These are phyloP conservation scores for Pseudococcus viburni DNA, from an alignment of 2,888 invertebrate species.

Conservation along the genomic window DNA sequence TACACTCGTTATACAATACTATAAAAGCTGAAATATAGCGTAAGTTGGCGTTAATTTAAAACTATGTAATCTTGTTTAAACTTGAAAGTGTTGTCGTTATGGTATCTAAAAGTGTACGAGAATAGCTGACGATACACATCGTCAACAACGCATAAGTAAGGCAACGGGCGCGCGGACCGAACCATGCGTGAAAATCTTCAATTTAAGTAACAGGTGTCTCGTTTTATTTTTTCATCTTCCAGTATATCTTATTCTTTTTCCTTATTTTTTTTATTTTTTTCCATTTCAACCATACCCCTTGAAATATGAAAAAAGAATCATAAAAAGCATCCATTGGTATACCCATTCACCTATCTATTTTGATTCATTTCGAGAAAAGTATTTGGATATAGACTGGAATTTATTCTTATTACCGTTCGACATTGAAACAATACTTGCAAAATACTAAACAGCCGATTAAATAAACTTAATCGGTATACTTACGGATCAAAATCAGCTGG, in stretches of 20 bases:
- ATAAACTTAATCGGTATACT: too few species aligned
- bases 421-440: too few species aligned
- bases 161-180: constrained; percentile 37
- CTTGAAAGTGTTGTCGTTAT: constrained; percentile 6
- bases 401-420: neutral
- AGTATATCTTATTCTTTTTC: constrained; percentile 13
- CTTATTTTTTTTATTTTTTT: neutral
- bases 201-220: constrained; percentile 49
- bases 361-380: neutral
- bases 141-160: constrained; percentile 37
- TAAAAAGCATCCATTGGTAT: neutral
- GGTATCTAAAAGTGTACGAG: constrained; percentile 30
- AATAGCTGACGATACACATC: constrained; percentile 33
- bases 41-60: constrained; percentile 33
- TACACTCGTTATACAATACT: constrained; percentile 38
- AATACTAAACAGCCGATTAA: too few species aligned
- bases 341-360: neutral
- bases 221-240: constrained; percentile 26
- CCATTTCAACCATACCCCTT: neutral
- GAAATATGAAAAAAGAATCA: constrained; percentile 9
- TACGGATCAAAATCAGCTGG: too few species aligned
- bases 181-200: constrained; percentile 44
- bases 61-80: constrained; percentile 47
- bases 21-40: constrained; percentile 41
- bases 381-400: neutral